phyloP scores from a whole-genome alignment of 1,140 invertebrate species.

The Acromyrmex echinatior region DNA sequence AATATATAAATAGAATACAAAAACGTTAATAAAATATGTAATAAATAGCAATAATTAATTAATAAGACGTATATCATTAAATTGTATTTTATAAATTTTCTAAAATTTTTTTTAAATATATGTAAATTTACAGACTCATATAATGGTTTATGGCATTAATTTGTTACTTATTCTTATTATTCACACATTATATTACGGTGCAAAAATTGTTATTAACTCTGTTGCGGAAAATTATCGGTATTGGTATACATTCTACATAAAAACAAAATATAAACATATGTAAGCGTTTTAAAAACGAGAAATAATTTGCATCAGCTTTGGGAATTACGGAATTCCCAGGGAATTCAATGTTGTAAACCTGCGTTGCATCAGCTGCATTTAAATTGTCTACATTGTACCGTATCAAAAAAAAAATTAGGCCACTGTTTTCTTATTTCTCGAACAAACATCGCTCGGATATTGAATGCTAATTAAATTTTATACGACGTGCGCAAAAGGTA shows the following conservation, averaged over 20 bases:
- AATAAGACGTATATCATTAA: background rate
- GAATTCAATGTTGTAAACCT: background rate
- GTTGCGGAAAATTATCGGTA: background rate
- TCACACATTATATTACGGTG: background rate
- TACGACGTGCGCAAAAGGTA: background rate
- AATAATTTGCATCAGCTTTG: conserved; percentile 1
- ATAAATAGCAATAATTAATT: background rate
- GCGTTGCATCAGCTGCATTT: background rate
- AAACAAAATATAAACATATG: background rate
- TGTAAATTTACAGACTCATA: too few species aligned
- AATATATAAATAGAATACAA: background rate
- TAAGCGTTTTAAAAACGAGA: background rate
- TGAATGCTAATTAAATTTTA: conserved; percentile 51
- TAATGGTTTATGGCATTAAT: background rate
- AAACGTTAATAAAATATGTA: background rate
- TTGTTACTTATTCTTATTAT: background rate
- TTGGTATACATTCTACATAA: background rate
- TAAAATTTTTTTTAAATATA: background rate
- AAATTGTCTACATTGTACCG: background rate
- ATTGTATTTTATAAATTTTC: background rate
- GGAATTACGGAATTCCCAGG: background rate
- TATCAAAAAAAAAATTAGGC: background rate
- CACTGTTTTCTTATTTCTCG: background rate
- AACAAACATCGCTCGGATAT: conserved; percentile 13
- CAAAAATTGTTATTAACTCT: background rate